Base-by-base conservation (phyloP, 1,140 invertebrate species). In the Microplitis mediator region DNA sequence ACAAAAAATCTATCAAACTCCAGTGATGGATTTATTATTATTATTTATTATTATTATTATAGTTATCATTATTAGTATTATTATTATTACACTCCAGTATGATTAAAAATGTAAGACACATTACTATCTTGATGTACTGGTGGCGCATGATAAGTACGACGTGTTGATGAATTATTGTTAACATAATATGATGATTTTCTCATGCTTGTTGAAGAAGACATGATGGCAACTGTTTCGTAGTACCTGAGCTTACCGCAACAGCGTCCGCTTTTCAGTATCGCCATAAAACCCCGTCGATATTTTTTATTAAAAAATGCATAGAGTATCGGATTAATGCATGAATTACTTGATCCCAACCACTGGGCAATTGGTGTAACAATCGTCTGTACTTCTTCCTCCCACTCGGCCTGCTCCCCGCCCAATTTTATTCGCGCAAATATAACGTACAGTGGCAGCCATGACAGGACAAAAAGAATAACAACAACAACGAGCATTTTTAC, bases 271-370 rank as follows among this genome's bases (percentile, higher is more conserved):
- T 94, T 93, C 0, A 97, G 89, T 35, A 98, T 95, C 6, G 95
- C 95, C 3, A 94, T 91, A 85, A 98, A 99, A 2, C 97, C 97
- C 52, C 94, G 92, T 1, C 97, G 89, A 83, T 97, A 99, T 83
- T 98, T 98, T 78, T 97, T 96, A 84, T 98, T 98, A 88, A 98
- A 98, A 84, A 96, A 97, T 0, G 97, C 96, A 85, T 99, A 99
- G n/a, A 99, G 90, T 56, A 98, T 93, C 0, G 98, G 98, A 87
- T 99, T 99, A 78, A 99, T 96, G 89, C 96, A 98, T 35, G 95
- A 97, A 84, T 99, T 99, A 16, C 96, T 96, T 0, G 95, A 92
- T 0, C 97, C 97, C 2, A 99, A 88, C 97, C 97, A 99, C 85
- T 99, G 97, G 0, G 97, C 96, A 35, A 98, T 91, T 0, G 97